Percentiles rank a stretch among this genome's conserved stretches.
Evolutionary conservation across 2,888 invertebrate genomes (phyloP).

Genomic region (Pomacea canaliculata): DNA sequence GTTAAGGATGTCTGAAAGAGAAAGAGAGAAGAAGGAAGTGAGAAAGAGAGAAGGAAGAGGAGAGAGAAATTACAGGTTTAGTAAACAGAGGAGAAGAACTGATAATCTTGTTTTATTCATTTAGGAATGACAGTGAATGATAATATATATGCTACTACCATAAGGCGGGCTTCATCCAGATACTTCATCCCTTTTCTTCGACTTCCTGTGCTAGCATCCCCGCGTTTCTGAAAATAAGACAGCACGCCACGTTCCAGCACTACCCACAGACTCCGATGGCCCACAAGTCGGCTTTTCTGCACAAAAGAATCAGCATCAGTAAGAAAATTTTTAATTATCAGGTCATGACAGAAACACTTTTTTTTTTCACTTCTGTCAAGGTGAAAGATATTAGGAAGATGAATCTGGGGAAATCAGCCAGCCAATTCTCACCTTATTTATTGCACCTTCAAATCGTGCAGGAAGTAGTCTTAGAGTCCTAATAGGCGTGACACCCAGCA

Average conservation of each 20-base stretch:
- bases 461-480: constrained; percentile 75
- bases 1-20: neutral
- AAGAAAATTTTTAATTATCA: too few relatives aligned
- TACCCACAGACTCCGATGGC: constrained; percentile 78
- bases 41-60: neutral
- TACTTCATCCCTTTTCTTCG: constrained; percentile 77
- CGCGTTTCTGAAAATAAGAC: constrained; percentile 74
- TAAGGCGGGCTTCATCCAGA: constrained; percentile 76
- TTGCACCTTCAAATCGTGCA: constrained; percentile 76
- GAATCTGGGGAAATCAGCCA: too few relatives aligned
- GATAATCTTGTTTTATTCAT: too few relatives aligned
- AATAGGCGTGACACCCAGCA: constrained; percentile 77
- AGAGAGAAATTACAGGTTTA: too few relatives aligned
- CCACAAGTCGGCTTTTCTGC: constrained; percentile 75
- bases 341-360: too few relatives aligned
- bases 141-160: constrained; percentile 47
- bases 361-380: too few relatives aligned
- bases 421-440: constrained; percentile 72
- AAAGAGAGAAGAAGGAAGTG: constrained; percentile 1
- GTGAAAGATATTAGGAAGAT: too few relatives aligned
- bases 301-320: constrained; percentile 9
- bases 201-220: constrained; percentile 76
- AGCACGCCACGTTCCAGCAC: constrained; percentile 79
- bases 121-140: too few relatives aligned
- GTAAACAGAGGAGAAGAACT: too few relatives aligned